Evolutionary conservation across 2,113 vertebrate species (phyloP).

Genomic region (Mixornis gularis): DNA sequence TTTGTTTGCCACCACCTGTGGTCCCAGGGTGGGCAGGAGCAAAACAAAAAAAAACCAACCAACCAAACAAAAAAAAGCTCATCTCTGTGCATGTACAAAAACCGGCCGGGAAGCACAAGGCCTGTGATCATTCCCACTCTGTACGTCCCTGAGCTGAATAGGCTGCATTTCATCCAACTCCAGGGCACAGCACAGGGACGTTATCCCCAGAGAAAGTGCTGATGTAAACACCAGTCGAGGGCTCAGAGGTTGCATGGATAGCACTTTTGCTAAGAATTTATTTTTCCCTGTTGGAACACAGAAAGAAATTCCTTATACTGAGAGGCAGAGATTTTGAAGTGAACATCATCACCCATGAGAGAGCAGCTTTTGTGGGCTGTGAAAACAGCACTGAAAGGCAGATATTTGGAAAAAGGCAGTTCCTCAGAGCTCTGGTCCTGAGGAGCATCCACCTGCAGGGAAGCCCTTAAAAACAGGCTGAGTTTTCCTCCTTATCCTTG

Average conservation of each 20-base stretch:
- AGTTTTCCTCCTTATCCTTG: not conserved
- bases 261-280: not conserved
- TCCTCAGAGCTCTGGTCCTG: not conserved
- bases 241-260: not conserved
- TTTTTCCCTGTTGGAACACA: not conserved
- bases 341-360: not conserved
- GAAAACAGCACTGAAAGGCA: not conserved
- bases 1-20: not conserved
- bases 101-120: not conserved
- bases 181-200: not conserved
- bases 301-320: not conserved
- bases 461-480: not conserved
- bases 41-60: not conserved
- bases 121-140: not conserved
- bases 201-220: not conserved
- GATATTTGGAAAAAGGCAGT: not conserved
- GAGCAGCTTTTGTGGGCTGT: not conserved
- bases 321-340: not conserved
- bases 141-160: accelerated
- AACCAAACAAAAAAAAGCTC: not conserved
- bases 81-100: not conserved
- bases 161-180: not conserved
- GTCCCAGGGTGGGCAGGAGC: not conserved
- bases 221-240: not conserved
- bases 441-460: not conserved